phyloP scores from a whole-genome alignment of 2,888 invertebrate species.

The Drosophila heteroneura region DNA sequence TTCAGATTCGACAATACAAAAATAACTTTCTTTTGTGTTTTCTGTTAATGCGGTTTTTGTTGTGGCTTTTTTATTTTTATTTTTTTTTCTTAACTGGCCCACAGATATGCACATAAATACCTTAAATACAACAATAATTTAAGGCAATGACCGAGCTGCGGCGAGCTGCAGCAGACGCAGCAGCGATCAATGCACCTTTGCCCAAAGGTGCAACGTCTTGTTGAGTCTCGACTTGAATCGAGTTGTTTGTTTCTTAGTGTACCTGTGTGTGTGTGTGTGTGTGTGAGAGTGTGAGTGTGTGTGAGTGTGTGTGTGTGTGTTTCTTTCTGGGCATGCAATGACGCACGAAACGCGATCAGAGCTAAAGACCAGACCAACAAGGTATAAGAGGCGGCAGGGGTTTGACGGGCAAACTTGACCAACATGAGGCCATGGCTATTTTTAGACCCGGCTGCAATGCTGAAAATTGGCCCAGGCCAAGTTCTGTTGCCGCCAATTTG shows the following conservation, averaged over 20 bases:
- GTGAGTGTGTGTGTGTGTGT: constrained; percentile 16
- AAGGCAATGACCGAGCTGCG: constrained; percentile 53
- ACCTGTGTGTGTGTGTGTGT: not conserved
- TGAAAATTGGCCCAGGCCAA: constrained; percentile 58
- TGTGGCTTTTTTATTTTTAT: constrained; percentile 14
- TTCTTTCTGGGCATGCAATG: constrained; percentile 69
- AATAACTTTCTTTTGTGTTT: constrained; percentile 5
- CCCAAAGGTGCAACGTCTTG: constrained; percentile 76
- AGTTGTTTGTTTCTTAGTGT: constrained; percentile 26
- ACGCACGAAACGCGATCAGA: constrained; percentile 78
- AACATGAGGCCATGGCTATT: constrained; percentile 72
- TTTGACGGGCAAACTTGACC: constrained; percentile 58
- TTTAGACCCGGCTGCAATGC: constrained; percentile 57
- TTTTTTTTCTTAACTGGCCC: constrained; percentile 11
- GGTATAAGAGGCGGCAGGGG: not conserved
- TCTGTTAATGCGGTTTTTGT: constrained; percentile 10
- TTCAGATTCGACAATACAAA: not conserved
- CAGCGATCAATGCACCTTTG: constrained; percentile 79
- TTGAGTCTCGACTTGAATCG: constrained; percentile 22
- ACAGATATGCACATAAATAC: constrained; percentile 44
- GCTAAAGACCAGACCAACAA: constrained; percentile 33
- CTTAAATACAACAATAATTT: constrained; percentile 57
- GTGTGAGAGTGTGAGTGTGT: constrained; percentile 16
- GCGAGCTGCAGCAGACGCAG: constrained; percentile 29
- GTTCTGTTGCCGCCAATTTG: constrained; percentile 33